These are phyloP conservation scores for Allolobophora icterica DNA, from an alignment of 2,888 invertebrate genomes.

Conservation along the genomic window DNA sequence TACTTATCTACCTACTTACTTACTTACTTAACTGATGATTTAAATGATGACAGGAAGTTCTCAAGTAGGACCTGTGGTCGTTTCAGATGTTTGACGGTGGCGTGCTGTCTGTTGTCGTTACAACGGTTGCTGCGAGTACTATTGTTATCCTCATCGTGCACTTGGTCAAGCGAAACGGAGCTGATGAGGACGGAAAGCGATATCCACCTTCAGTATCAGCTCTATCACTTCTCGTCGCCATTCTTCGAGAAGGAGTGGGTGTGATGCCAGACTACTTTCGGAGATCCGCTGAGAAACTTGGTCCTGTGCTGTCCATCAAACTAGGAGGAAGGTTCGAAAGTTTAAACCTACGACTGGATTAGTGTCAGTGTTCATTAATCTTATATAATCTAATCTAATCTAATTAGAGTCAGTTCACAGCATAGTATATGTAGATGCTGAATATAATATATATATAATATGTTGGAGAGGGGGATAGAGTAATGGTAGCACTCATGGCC, in stretches of 20 bases:
- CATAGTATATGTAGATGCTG: too few relatives aligned
- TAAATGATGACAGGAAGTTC: too few relatives aligned
- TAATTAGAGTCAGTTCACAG: too few relatives aligned
- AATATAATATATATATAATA: too few relatives aligned
- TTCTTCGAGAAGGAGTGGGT: neutral
- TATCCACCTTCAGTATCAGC: conserved; percentile 4
- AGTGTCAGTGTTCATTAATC: too few relatives aligned
- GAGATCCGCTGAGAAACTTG: neutral
- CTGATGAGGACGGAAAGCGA: neutral
- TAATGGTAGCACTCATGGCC: too few relatives aligned
- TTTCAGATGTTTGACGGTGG: neutral
- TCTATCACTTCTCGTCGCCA: neutral
- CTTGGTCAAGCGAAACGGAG: neutral
- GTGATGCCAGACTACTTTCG: neutral
- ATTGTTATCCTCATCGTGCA: neutral
- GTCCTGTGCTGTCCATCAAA: neutral
- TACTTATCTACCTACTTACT: too few relatives aligned
- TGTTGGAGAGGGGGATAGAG: too few relatives aligned
- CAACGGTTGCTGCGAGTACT: neutral
- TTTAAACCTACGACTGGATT: neutral
- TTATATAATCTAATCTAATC: too few relatives aligned
- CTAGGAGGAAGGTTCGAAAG: neutral
- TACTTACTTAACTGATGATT: too few relatives aligned
- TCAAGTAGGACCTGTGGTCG: too few relatives aligned
- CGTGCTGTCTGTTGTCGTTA: neutral